These are phyloP conservation scores for Decapterus maruadsi DNA, from an alignment of 2,797 vertebrate genomes.

Conservation along the genomic window DNA sequence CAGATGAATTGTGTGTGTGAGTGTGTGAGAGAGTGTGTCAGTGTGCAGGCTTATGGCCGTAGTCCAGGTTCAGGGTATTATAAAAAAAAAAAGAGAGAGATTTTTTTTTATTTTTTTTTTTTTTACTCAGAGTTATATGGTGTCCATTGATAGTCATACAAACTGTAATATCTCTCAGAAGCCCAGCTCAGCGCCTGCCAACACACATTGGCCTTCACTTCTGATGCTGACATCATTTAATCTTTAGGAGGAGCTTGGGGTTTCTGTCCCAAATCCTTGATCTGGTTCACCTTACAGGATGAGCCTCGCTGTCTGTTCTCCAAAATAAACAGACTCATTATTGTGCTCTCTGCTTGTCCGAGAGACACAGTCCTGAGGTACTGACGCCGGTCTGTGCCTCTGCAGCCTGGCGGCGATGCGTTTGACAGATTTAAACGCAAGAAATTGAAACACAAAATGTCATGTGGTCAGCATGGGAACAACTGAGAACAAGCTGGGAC, in stretches of 20 bases:
- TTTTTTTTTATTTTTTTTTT: slow-evolving; percentile 17
- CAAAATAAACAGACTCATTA: slow-evolving; percentile 66
- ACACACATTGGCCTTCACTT: slow-evolving; percentile 68
- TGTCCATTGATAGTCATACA: slow-evolving; percentile 70
- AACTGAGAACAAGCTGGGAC: slow-evolving; percentile 48
- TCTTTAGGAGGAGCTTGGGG: slow-evolving; percentile 61
- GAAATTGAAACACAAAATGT: slow-evolving; percentile 48
- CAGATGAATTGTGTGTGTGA: slow-evolving; percentile 37
- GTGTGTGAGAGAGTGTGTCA: slow-evolving; percentile 28
- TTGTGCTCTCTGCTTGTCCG: slow-evolving; percentile 54
- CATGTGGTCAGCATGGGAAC: slow-evolving; percentile 59
- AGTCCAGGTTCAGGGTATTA: slow-evolving; percentile 61
- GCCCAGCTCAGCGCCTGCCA: slow-evolving; percentile 71
- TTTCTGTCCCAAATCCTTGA: slow-evolving; percentile 67
- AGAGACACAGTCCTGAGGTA: slow-evolving; percentile 45
- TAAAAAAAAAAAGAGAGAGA: slow-evolving; percentile 19
- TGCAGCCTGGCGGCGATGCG: slow-evolving; percentile 27
- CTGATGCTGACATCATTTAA: slow-evolving; percentile 76
- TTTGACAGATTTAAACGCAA: slow-evolving; percentile 56
- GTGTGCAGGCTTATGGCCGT: slow-evolving; percentile 47
- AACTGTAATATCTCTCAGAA: slow-evolving; percentile 66
- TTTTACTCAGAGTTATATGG: slow-evolving; percentile 54
- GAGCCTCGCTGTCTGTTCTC: slow-evolving; percentile 46
- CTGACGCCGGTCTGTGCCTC: slow-evolving; percentile 57
- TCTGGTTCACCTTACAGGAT: slow-evolving; percentile 67